Percentiles rank a stretch among this genome's conserved stretches.
Evolutionary conservation across 2,113 vertebrate genomes (phyloP).

Genomic region (Cyprinodon tularosa): DNA sequence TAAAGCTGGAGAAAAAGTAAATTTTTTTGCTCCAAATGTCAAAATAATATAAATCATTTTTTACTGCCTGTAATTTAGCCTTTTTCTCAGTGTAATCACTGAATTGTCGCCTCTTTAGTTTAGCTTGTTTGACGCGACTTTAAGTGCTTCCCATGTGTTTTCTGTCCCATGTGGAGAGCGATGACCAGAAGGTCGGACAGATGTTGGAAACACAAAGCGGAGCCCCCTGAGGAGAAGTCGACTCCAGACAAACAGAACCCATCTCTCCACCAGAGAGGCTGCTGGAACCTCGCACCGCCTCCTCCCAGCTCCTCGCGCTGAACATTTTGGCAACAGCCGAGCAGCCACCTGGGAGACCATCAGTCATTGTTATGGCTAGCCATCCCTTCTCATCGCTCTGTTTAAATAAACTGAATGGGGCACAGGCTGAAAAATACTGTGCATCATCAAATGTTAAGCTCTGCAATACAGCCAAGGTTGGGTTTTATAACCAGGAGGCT

Average conservation of each 20-base stretch:
- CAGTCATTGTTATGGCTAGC: slow-evolving; percentile 48
- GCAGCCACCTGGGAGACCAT: slow-evolving; percentile 43
- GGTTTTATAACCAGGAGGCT: slow-evolving; percentile 49
- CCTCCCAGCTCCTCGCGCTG: not conserved
- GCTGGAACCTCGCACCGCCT: not conserved
- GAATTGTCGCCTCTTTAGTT: not conserved
- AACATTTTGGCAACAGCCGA: slow-evolving; percentile 20
- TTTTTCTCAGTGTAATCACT: slow-evolving; percentile 6
- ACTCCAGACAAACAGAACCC: slow-evolving; percentile 38
- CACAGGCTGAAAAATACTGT: slow-evolving; percentile 41
- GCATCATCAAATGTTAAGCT: slow-evolving; percentile 65
- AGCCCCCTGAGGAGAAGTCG: slow-evolving; percentile 14
- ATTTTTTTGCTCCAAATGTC: no score
- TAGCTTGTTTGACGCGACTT: not conserved
- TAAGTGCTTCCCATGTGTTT: not conserved
- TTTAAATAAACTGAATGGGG: slow-evolving; percentile 53
- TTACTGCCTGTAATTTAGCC: not conserved
- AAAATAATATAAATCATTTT: not conserved
- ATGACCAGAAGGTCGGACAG: slow-evolving; percentile 51
- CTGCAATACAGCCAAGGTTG: slow-evolving; percentile 48
- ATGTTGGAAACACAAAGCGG: slow-evolving; percentile 38
- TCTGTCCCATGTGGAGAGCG: slow-evolving; percentile 1
- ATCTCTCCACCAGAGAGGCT: slow-evolving; percentile 19
- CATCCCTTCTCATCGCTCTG: slow-evolving; percentile 12
- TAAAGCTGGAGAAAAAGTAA: no score